These are phyloP conservation scores for Pangasius mekongensis DNA, from an alignment of 2,797 vertebrate species.

Conservation along the genomic window DNA sequence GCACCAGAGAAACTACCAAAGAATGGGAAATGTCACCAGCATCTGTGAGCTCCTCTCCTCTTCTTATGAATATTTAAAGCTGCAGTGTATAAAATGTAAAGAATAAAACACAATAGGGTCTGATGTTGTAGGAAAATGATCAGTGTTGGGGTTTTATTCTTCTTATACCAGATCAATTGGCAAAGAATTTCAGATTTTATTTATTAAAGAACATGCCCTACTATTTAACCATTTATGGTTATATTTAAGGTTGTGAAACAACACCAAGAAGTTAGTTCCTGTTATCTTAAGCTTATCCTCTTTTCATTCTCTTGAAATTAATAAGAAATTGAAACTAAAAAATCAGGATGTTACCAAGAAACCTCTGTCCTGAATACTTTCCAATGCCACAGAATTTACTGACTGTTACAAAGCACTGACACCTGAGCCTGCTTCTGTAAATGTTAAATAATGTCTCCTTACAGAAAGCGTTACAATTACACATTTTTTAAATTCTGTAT, in stretches of 20 bases:
- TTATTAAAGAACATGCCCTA: background rate
- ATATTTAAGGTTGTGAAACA: background rate
- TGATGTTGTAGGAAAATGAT: background rate
- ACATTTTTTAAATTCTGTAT: background rate
- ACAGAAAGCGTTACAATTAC: background rate
- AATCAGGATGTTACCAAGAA: background rate
- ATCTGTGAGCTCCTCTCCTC: slow-evolving; percentile 78
- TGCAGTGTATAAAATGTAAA: background rate
- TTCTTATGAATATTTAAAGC: background rate
- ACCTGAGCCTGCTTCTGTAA: background rate
- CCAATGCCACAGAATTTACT: background rate
- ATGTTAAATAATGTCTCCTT: background rate
- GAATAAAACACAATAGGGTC: background rate
- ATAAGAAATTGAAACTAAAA: background rate
- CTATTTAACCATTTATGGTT: background rate
- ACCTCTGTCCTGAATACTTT: background rate
- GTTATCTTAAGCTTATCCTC: background rate
- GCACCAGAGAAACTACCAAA: slow-evolving; percentile 79
- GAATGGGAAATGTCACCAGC: slow-evolving; percentile 95
- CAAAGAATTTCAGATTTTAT: too few relatives aligned
- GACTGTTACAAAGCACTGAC: too few relatives aligned
- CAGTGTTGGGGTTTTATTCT: background rate
- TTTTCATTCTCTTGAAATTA: background rate
- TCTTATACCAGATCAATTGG: background rate
- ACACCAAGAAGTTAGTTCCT: background rate